Base-by-base conservation (phyloP, 2,888 invertebrate species). In the Neria commutata region DNA sequence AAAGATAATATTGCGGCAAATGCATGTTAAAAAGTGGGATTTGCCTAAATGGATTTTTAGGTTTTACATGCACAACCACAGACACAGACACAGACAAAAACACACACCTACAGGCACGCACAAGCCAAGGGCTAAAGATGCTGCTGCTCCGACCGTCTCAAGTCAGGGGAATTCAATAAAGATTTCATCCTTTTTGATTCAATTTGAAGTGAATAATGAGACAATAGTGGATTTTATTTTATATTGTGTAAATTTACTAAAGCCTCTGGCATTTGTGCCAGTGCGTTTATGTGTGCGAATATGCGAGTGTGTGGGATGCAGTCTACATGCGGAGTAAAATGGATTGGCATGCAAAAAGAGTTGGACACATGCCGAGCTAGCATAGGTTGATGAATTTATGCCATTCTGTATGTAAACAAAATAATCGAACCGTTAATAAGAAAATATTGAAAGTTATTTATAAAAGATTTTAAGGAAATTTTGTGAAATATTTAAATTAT, bases 1-100 rank as follows among this genome's bases (percentile, higher is more conserved):
- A 14, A 37, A 37, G n/a, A 4, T 37, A 37, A 37, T 14, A 14
- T 71, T 73, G 75, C 73, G 72, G 69, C 61, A 69, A 71, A 74
- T 71, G 71, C 71, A 75, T 76, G 76, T 67, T 75, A 74, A 76
- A 75, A 70, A 70, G 71, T n/a, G 71, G 74, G 74, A 76, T 76
- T 76, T 77, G 67, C 64, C 71, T 72, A 77, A 77, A 76, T 76
- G 72, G 74, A 74, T 73, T 75, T 73, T 67, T 71, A 65, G 69
- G 71, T 40, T 46, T 46, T n/a, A 21, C 19, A 6, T 42, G 42
- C n/a, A 5, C 5, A 17, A 42, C 6, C 42, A 10, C n/a, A n/a
- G 5, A n/a, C 19, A 6, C 8, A 42, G 16, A 6, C 16, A 42
- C 42, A 42, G 5, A n/a, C n/a, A n/a, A n/a, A n/a, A n/a, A n/a